A percentile compares a stretch with the other conserved stretches of the same genome.
Evolutionary conservation across 2,113 vertebrate species (phyloP).

Genomic region (Brachypteracias leptosomus): DNA sequence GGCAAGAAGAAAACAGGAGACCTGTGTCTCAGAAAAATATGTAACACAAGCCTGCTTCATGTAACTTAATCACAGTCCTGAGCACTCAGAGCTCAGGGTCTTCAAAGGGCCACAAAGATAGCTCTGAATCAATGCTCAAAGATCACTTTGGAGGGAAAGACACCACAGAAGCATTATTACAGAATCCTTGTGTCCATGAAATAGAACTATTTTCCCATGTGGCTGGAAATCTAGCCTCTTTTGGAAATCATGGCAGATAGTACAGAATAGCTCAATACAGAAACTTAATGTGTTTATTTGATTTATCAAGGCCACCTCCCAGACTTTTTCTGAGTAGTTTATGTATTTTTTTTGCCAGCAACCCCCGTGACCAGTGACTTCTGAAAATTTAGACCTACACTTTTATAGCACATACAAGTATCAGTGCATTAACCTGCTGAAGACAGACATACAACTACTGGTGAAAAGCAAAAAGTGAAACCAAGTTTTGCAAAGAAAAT

Average conservation of each 20-base stretch:
- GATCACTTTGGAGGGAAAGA: background rate
- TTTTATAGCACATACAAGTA: background rate
- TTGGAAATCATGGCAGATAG: background rate
- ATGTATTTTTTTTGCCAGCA: background rate
- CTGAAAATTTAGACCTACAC: background rate
- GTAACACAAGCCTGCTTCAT: background rate
- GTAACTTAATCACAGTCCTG: background rate
- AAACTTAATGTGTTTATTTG: background rate
- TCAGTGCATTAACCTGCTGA: background rate
- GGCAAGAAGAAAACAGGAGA: background rate
- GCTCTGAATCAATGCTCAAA: background rate
- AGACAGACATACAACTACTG: background rate
- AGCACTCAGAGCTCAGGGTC: background rate
- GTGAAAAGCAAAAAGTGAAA: background rate
- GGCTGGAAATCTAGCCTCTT: background rate
- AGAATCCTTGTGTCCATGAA: background rate
- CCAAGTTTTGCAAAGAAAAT: background rate
- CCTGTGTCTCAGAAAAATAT: background rate
- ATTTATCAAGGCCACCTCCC: background rate
- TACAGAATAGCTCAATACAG: background rate
- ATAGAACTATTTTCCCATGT: background rate
- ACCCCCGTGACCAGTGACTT: background rate
- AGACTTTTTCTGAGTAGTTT: background rate
- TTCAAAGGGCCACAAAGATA: background rate
- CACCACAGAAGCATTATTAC: background rate